Evolutionary conservation across 2,888 invertebrate genomes (phyloP), one percentile per base, ranked within the genome.

Genomic region (Machimus atricapillus): DNA sequence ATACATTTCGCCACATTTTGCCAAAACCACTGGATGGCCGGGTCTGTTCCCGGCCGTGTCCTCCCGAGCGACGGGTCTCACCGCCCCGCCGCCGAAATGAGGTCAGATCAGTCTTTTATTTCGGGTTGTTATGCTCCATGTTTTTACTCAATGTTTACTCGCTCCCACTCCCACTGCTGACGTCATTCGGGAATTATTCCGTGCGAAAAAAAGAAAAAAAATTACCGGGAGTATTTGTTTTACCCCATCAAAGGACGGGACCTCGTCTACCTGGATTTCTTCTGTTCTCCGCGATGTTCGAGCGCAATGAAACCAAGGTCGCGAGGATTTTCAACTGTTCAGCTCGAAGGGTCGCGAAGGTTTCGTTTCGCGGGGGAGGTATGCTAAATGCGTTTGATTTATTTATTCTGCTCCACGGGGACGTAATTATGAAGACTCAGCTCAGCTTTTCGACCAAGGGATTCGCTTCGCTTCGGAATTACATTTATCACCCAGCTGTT

Each of bases 1-100:
- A 79, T 79, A 79, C 46, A 79, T 79, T 79, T 31, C 31, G 79
- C 27, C 46, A 79, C 46, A 79, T 27, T 79, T 79, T 16, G 52
- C 31, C 14, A 14, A 52, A 52, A 16, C 52, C 52, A 27, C 27
- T 19, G 66, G 66, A 66, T 66, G 66, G 66, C 66, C 12, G 66
- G 23, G 66, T 27, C 66, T 23, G 66, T 27, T 23, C 19, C 66
- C 27, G 23, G 2, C 23, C 58, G 9, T 19, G 23, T 19, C 58
- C 23, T 66, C 66, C 66, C 27, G 66, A 66, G n/a, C 58, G 19
- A 58, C 23, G 19, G 19, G 8, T n/a, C 23, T 23, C 58, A 23
- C 16, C 34, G 34, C 34, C 34, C 31, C 5, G 58, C 58, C 58
- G 8, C n/a, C n/a, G 66, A 66, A 66, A 66, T 66, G 66, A 66